Conservation (phyloP, 1,140 invertebrate species). For the Zaprionus tsacasi region DNA sequence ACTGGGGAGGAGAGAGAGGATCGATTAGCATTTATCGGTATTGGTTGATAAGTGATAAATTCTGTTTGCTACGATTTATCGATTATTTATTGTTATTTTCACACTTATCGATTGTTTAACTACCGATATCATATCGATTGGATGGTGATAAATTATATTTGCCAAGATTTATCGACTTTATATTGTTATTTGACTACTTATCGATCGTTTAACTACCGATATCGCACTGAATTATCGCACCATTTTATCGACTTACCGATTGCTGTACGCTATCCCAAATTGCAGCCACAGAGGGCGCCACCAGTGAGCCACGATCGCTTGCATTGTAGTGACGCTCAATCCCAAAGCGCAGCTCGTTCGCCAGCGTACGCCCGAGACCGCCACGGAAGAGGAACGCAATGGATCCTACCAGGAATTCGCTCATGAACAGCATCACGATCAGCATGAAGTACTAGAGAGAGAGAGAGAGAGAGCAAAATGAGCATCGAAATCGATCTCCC, state of each 20-base stretch:
- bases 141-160: too few species aligned
- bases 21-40: background rate
- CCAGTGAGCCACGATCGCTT: slow-evolving; percentile 85
- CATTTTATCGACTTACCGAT: slow-evolving; percentile 85
- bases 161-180: too few species aligned
- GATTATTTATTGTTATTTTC: too few species aligned
- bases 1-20: slow-evolving; percentile 84
- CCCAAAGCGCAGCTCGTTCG: slow-evolving; percentile 88
- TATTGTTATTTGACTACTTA: background rate
- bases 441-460: slow-evolving; percentile 90
- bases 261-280: slow-evolving; percentile 91
- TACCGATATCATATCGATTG: too few species aligned
- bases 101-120: too few species aligned
- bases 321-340: slow-evolving; percentile 89
- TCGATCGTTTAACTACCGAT: background rate
- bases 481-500: too few species aligned
- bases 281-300: slow-evolving; percentile 86
- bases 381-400: slow-evolving; percentile 91
- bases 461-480: too few species aligned
- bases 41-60: background rate
- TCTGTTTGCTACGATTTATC: background rate
- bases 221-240: too few species aligned
- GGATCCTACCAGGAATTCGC: slow-evolving; percentile 91
- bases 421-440: slow-evolving; percentile 91
- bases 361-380: slow-evolving; percentile 87